Evolutionary conservation across 1,140 invertebrate genomes (phyloP), one percentile per base, ranked within the genome.

Genomic region (Phymorhynchus buccinoides): DNA sequence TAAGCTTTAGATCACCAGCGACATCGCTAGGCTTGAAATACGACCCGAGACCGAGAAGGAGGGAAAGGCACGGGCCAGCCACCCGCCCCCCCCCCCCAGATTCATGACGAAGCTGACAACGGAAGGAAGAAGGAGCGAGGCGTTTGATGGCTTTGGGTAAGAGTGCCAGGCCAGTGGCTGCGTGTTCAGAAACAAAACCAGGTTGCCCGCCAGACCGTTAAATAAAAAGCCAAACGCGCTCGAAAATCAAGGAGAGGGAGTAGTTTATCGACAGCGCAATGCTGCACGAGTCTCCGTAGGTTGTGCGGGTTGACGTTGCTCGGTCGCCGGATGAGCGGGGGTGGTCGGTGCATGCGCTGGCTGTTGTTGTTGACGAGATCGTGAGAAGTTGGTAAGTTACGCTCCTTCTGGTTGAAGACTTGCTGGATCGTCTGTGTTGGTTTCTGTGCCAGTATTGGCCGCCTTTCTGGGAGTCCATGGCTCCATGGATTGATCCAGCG

Each of bases 141-240:
- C 94, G 88, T n/a, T 90, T 92, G 75, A 94, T 87, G 7, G 94
- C 93, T 87, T 94, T 91, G n/a, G n/a, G 75, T 93, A 91, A 16
- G 93, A 93, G 37, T 88, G 88, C 94, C 94, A 95, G n/a, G 85
- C 56, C 68, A 92, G 91, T 18, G 93, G 91, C 18, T 90, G 88
- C 79, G 92, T 90, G 84, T 94, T 94, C 0, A 95, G 89, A 87
- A 94, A 95, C 30, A 95, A 90, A 37, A 94, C 94, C 22, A 95
- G 88, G 88, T 95, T 95, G 52, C 94, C 93, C 9, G 93, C 90
- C 27, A 95, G 87, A 32, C 94, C 93, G 89, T n/a, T n/a, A n/a
- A n/a, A n/a, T 95, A 95, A 87, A 94, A 95, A 16, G 94, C 94
- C 18, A n/a, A n/a, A 94, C 88, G 84, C 94, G 89, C 89, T 95